Evolutionary conservation across 2,888 invertebrate species (phyloP).

Genomic region (Caradrina kadenii): DNA sequence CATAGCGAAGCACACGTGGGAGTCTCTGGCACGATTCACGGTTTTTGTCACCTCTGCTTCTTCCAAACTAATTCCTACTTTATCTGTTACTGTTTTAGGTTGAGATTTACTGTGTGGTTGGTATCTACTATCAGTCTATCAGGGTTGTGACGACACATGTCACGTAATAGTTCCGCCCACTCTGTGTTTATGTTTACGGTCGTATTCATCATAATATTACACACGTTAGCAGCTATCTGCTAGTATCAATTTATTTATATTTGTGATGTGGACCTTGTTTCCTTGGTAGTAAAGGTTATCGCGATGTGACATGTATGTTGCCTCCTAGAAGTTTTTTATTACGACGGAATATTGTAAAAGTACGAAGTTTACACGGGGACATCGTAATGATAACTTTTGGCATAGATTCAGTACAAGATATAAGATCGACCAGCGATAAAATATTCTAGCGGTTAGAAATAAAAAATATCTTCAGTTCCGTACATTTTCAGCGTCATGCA

Average conservation of each 20-base stretch:
- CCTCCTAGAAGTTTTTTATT: constrained; percentile 13
- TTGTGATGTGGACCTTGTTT: constrained; percentile 24
- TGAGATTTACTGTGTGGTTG: constrained; percentile 17
- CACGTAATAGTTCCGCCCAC: constrained; percentile 60
- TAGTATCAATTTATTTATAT: constrained; percentile 43
- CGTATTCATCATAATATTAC: constrained; percentile 45
- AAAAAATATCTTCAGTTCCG: no score
- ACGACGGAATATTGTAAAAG: constrained; percentile 9
- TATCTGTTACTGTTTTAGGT: constrained; percentile 12
- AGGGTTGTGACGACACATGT: constrained; percentile 52
- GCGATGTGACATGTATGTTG: constrained; percentile 22
- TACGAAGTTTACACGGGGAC: background rate
- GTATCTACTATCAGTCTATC: constrained; percentile 48
- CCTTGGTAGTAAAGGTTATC: constrained; percentile 38
- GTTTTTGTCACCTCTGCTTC: constrained; percentile 36
- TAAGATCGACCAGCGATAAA: no score
- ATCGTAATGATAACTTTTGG: no score
- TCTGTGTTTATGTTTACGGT: constrained; percentile 67
- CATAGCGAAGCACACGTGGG: constrained; percentile 42
- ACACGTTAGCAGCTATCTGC: constrained; percentile 31
- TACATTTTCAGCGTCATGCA: no score
- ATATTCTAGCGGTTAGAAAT: no score
- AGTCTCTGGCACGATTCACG: constrained; percentile 59
- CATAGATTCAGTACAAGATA: no score
- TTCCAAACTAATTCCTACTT: constrained; percentile 8